phyloP scores from a whole-genome alignment of 2,888 invertebrate species.

The Spatulosminthurus flaviceps region DNA sequence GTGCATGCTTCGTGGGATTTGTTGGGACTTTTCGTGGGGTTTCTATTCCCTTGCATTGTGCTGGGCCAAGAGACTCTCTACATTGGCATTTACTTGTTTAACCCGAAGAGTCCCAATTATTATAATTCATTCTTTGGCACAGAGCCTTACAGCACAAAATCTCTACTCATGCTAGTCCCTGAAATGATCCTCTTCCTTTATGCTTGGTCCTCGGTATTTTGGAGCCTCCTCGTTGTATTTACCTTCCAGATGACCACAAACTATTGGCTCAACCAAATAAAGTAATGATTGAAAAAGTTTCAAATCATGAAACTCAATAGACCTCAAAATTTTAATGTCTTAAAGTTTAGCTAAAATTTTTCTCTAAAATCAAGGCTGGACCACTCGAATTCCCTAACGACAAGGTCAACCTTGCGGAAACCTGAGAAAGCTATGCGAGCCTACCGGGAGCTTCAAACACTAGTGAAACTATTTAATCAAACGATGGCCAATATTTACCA shows the following conservation, averaged over 20 bases:
- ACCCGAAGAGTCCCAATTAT: conserved; percentile 22
- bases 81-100: background rate
- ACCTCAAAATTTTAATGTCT: background rate
- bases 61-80: background rate
- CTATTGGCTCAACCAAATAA: conserved; percentile 6
- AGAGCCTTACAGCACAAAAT: background rate
- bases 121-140: background rate
- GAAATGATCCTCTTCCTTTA: background rate
- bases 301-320: no score
- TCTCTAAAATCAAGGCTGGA: no score
- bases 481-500: background rate
- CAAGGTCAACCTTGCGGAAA: background rate
- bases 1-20: background rate
- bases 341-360: no score
- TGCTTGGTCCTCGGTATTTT: background rate
- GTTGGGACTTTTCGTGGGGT: background rate
- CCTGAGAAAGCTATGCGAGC: background rate
- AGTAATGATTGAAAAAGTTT: no score
- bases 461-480: background rate
- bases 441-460: conserved; percentile 6
- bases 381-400: no score
- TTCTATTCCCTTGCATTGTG: background rate
- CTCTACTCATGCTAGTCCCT: background rate
- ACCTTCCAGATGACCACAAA: background rate
- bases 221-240: background rate